Evolutionary conservation across 2,113 vertebrate genomes (phyloP), one percentile per base, ranked within the genome.

Genomic region (Asarcornis scutulata): DNA sequence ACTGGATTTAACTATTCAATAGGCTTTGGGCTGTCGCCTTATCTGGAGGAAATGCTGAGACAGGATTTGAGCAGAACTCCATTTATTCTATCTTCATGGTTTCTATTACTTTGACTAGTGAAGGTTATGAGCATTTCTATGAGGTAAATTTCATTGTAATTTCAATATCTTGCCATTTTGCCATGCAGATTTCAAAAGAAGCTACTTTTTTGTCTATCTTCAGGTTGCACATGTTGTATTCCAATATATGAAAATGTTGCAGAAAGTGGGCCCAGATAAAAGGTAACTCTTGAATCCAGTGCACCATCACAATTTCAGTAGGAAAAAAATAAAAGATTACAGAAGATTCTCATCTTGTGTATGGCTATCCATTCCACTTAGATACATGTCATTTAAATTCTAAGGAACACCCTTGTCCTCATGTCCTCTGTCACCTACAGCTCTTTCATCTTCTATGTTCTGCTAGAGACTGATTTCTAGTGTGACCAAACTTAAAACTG

Each of bases 231-330:
- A 98, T 93, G 89, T 98, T 79, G 98, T 99, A 73, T 99, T 99
- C 95, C 98, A 99, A 96, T 99, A 99, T 94, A 96, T 99, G 97
- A 99, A 98, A 98, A 98, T 99, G 99, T 95, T 99, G 76, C 98
- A 99, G 97, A 98, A 96, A 11, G 95, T 98, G 15, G 98, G 98
- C 55, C 98, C 99, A 56, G 98, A 98, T 73, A 97, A 98, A 98
- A 99, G 99, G 99, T 97, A 93, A 91, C 31, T 68, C 34, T 62
- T 38, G 21, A 26, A 38, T 64, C 46, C 29, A 31, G 17, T 36
- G 29, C 48, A 16, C 27, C 21, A 71, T 77, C 36, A 38, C 46
- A 76, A 34, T 25, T 26, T 6, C 17, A 46, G 55, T 46, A 59
- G 48, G n/a, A 18, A 31, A 50, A 50, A 50, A 36, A 36, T 7